Evolutionary conservation across 2,113 vertebrate species (phyloP), one percentile per base, ranked within the genome.

Genomic region (Mastomys natalensis): DNA sequence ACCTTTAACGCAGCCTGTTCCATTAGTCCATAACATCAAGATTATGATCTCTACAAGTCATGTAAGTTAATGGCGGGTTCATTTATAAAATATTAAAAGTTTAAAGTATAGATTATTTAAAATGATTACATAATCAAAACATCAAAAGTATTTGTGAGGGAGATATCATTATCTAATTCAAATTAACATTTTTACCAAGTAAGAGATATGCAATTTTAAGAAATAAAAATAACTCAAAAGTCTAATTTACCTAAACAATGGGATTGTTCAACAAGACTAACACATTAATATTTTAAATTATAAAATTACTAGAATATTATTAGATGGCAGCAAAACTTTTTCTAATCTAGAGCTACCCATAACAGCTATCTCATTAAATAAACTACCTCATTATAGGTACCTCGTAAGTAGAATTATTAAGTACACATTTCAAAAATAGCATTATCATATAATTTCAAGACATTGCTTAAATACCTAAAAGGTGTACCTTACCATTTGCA

Each of bases 221-320:
- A 19, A 91, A 89, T 77, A 89, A 94, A 87, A 87, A 5, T 55
- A 68, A 48, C 37, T 82, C 12, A 81, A 60, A 93, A 29, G 0
- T 90, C 37, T 93, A 43, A 95, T 85, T 87, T 81, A 73, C 34
- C 26, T 89, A 95, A 77, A 40, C 76, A 96, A 48, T 78, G 45
- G 89, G 48, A 13, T 40, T 93, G 7, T 24, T 92, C 37, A 93
- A 45, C 2, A 94, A 78, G 24, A 68, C 1, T 72, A 64, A 94
- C 7, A 89, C 22, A 96, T 93, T 66, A 37, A 29, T 13, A 37
- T 12, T 84, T 82, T 74, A 77, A 93, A 90, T 60, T 78, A 66
- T 73, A 84, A 88, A 95, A 88, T 85, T 89, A n/a, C 66, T 96
- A 93, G 40, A 94, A 48, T 76, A 72, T 91, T 73, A 91, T 91